These are phyloP conservation scores for Fregata magnificens DNA, from an alignment of 2,113 vertebrate genomes.

Conservation along the genomic window DNA sequence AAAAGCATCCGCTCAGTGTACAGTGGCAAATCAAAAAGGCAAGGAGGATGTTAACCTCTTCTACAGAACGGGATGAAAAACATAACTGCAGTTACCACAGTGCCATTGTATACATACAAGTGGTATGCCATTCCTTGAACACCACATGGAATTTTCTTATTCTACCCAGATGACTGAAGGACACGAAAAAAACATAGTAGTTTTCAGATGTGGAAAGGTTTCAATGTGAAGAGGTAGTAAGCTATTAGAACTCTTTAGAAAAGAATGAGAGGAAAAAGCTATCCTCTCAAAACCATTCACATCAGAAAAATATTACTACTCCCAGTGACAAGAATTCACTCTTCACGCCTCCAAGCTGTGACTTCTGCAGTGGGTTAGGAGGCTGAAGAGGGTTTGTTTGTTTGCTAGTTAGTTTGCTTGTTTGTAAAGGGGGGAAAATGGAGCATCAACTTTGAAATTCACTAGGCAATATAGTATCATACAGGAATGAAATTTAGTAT, in stretches of 20 bases:
- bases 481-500: not conserved
- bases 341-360: not conserved
- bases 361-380: not conserved
- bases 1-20: not conserved
- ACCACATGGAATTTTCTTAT: not conserved
- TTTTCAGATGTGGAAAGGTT: not conserved
- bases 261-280: not conserved
- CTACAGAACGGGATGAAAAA: not conserved
- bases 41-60: not conserved
- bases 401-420: not conserved
- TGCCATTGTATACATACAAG: not conserved
- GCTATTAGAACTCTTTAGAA: not conserved
- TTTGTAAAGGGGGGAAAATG: not conserved
- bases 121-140: not conserved
- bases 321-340: not conserved
- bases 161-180: not conserved
- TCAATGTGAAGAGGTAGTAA: not conserved
- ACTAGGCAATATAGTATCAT: not conserved
- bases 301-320: not conserved
- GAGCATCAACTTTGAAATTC: not conserved
- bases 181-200: fast-evolving
- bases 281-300: not conserved
- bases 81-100: not conserved
- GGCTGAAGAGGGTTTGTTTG: not conserved
- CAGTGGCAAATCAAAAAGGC: not conserved